phyloP scores from a whole-genome alignment of 2,888 invertebrate species.

The Pyralis farinalis region DNA sequence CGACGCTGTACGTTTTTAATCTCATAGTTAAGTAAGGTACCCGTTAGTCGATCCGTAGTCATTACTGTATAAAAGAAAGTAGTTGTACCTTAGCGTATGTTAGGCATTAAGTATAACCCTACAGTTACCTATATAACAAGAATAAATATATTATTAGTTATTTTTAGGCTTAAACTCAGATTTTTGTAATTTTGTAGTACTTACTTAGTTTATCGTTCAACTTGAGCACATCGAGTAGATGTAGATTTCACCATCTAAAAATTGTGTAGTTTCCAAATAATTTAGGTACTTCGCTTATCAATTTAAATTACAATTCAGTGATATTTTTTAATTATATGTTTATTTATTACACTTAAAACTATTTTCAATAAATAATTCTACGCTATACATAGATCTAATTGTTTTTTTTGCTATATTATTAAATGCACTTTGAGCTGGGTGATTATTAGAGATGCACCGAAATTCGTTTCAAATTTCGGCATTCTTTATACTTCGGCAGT shows the following conservation, averaged over 20 bases:
- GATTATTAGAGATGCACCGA: no score
- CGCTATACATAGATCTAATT: neutral
- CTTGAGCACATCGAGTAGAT: slow-evolving; percentile 7
- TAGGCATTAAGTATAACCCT: no score
- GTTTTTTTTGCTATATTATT: slow-evolving; percentile 22
- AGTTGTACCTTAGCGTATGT: no score
- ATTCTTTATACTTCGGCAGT: no score
- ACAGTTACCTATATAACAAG: no score
- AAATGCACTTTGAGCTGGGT: slow-evolving; percentile 50
- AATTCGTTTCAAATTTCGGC: no score
- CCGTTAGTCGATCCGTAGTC: no score
- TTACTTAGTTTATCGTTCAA: slow-evolving; percentile 11
- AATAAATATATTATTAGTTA: no score
- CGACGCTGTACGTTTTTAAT: no score
- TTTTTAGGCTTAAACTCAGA: neutral
- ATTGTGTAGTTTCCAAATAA: neutral
- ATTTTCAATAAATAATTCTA: slow-evolving; percentile 1
- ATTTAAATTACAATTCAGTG: neutral
- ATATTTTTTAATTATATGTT: slow-evolving; percentile 5
- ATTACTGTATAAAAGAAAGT: no score
- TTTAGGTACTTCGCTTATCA: neutral
- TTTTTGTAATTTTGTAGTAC: slow-evolving; percentile 23
- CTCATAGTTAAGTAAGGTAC: no score
- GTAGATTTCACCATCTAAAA: neutral
- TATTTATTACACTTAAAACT: slow-evolving; percentile 8